phyloP scores from a whole-genome alignment of 2,797 vertebrate species.

The Mareca penelope region DNA sequence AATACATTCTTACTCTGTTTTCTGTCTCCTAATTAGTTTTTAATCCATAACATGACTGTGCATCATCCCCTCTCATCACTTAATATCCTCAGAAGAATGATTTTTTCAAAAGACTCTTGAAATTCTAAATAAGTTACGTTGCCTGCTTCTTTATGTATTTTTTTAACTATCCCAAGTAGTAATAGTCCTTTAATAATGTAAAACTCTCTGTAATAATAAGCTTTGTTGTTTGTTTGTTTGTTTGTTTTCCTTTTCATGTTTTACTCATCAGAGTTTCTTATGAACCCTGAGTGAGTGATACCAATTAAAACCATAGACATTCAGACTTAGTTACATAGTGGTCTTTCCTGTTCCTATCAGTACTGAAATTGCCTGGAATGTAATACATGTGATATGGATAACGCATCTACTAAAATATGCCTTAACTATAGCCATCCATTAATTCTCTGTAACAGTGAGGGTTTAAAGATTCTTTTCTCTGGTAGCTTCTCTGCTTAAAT shows the following conservation, averaged over 20 bases:
- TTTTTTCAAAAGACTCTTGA: slow-evolving; percentile 40
- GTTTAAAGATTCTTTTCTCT: neutral
- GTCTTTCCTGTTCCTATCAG: neutral
- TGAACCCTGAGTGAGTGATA: neutral
- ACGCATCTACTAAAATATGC: neutral
- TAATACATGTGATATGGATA: neutral
- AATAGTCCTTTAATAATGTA: neutral
- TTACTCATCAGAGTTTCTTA: neutral
- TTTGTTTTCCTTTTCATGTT: neutral
- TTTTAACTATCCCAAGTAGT: slow-evolving; percentile 14
- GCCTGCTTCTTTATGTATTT: neutral
- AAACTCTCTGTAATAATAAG: neutral
- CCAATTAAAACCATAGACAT: neutral
- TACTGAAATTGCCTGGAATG: neutral
- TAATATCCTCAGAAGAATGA: slow-evolving; percentile 27
- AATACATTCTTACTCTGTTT: slow-evolving; percentile 41
- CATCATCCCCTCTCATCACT: slow-evolving; percentile 33
- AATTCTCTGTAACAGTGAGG: neutral
- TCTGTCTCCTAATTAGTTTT: slow-evolving; percentile 52
- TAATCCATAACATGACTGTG: slow-evolving; percentile 47
- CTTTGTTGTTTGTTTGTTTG: neutral
- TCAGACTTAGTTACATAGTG: accelerated
- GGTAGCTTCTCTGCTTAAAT: neutral
- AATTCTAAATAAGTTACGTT: slow-evolving; percentile 23
- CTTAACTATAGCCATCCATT: neutral